phyloP scores from a whole-genome alignment of 2,888 invertebrate genomes.

The Drosophila algonquin region DNA sequence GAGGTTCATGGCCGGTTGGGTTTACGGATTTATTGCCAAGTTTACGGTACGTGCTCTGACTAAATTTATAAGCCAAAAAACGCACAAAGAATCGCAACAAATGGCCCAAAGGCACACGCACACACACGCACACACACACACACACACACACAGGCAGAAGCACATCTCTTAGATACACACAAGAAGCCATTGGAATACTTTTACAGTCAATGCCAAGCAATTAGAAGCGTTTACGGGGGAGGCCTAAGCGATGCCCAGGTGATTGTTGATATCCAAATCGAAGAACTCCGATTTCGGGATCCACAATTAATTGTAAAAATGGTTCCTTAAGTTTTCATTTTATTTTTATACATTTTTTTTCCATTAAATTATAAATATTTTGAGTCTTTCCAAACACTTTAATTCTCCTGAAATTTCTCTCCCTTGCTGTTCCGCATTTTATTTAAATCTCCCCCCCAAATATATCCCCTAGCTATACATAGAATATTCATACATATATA shows the following conservation, averaged over 20 bases:
- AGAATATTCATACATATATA: background rate
- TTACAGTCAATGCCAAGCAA: slow-evolving; percentile 49
- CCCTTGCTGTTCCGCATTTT: background rate
- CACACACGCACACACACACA: slow-evolving; percentile 14
- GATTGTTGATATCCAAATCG: background rate
- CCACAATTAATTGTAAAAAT: background rate
- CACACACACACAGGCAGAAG: too few species aligned
- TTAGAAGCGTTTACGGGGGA: slow-evolving; percentile 40
- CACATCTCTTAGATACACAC: slow-evolving; percentile 27
- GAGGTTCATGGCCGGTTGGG: slow-evolving; percentile 45
- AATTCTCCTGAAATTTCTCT: background rate
- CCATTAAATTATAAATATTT: too few species aligned
- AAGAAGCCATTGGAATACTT: slow-evolving; percentile 21
- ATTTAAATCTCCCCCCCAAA: slow-evolving; percentile 13
- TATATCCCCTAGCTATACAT: slow-evolving; percentile 15
- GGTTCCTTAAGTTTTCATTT: background rate
- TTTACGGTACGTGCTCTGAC: slow-evolving; percentile 83
- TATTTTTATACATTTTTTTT: too few species aligned
- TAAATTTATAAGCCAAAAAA: slow-evolving; percentile 80
- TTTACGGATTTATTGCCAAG: slow-evolving; percentile 77
- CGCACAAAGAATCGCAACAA: slow-evolving; percentile 41
- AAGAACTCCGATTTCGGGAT: background rate
- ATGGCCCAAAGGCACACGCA: slow-evolving; percentile 34
- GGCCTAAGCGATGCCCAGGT: background rate
- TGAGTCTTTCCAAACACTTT: too few species aligned